Conservation (phyloP, 92 coral and sea anemone genomes). For the Micromussa lordhowensis region DNA sequence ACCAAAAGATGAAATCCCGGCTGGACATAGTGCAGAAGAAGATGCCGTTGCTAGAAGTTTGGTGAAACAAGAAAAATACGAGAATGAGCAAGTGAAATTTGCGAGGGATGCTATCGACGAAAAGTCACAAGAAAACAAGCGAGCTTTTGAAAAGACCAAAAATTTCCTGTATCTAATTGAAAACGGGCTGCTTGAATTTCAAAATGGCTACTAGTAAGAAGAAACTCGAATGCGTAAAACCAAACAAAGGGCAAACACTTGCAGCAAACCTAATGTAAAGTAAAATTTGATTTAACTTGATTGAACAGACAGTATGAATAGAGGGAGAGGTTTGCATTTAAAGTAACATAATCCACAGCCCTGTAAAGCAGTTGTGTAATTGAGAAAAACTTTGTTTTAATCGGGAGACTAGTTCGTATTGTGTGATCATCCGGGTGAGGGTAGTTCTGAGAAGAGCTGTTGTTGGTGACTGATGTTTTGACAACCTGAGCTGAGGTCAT, state of each 20-base stretch:
- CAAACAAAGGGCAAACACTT: background rate
- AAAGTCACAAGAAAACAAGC: conserved; percentile 62
- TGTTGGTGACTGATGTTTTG: too few species aligned
- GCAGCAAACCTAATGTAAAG: background rate
- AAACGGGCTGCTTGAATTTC: conserved; percentile 61
- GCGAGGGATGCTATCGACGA: conserved; percentile 72
- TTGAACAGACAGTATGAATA: too few species aligned
- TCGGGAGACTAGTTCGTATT: too few species aligned
- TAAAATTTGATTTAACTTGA: too few species aligned
- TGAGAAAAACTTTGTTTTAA: too few species aligned
- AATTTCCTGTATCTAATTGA: conserved; percentile 60
- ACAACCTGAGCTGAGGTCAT: too few species aligned
- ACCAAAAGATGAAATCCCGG: conserved; percentile 41
- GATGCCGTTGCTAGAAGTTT: conserved; percentile 10
- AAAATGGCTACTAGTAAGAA: conserved; percentile 13
- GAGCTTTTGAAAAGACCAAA: conserved; percentile 64
- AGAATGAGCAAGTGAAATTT: conserved; percentile 53
- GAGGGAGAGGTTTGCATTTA: too few species aligned
- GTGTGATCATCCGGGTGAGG: too few species aligned
- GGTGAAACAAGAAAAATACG: conserved; percentile 51
- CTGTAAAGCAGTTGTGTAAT: background rate
- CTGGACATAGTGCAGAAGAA: background rate
- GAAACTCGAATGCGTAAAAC: background rate
- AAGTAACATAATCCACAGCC: background rate
- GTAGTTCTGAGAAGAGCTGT: too few species aligned